Conservation (phyloP, 2,113 vertebrate species). For the Prionailurus bengalensis region DNA sequence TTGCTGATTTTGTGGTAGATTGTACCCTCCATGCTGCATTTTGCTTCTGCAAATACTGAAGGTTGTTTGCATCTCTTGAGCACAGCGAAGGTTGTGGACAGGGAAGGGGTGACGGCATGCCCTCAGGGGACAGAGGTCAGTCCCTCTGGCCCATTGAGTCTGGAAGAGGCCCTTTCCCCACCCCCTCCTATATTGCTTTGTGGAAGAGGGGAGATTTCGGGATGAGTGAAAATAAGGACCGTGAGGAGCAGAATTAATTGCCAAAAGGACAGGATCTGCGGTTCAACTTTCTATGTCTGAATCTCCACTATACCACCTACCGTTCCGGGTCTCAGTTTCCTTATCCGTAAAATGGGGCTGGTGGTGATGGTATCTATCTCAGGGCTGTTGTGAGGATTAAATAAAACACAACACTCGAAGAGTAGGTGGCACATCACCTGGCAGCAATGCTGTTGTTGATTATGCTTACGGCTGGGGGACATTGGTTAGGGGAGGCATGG, state of each 20-base stretch:
- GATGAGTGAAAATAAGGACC: background rate
- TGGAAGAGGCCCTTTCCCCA: background rate
- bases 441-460: background rate
- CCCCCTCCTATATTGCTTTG: background rate
- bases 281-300: background rate
- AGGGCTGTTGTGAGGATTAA: background rate
- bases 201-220: background rate
- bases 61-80: background rate
- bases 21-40: background rate
- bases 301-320: background rate
- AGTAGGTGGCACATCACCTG: no score
- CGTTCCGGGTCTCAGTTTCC: background rate
- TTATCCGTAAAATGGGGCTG: background rate
- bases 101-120: no score
- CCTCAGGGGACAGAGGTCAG: background rate
- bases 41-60: background rate
- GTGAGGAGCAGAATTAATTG: background rate
- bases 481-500: background rate
- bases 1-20: background rate
- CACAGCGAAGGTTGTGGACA: accelerated
- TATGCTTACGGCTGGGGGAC: accelerated
- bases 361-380: background rate
- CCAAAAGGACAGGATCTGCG: background rate
- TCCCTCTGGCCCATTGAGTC: background rate
- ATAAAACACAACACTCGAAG: background rate